Base-by-base conservation (phyloP, 2,797 vertebrate genomes). In the Eulemur rubriventer region DNA sequence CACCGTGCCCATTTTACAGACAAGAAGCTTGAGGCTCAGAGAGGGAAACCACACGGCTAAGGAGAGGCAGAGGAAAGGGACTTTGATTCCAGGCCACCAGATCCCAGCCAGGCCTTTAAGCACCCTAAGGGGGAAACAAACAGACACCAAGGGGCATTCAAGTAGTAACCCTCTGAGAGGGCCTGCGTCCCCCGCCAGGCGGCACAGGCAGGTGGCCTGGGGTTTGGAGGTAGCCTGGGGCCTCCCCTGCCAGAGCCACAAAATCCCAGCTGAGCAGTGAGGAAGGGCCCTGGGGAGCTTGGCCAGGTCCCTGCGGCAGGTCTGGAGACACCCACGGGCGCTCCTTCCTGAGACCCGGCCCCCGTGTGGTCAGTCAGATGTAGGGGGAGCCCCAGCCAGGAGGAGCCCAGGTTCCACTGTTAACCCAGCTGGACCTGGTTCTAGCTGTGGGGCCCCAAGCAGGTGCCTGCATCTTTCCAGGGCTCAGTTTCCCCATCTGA, bases 81-180 rank as follows among this genome's bases (percentile, higher is more conserved):
- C 55, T 43, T 3, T 17, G 63, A 12, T 18, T 35, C 26, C 22
- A 33, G 18, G 76, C n/a, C 33, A 38, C 7, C 33, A 13, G 78
- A 33, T 55, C 86, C 88, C 33, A 33, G 6, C 61, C 0, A 17
- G 24, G 43, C 35, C 41, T 94, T 43, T 43, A 50, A 26, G 28
- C 63, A 7, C 28, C 5, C 10, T 0, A 18, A 14, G 22, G n/a
- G n/a, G 20, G 28, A 16, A 16, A 10, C 0, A 20, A 4, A 38
- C 1, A 43, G 11, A 22, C 20, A 3, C 4, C 4, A 13, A 33
- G 41, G 12, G 26, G 24, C 30, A 63, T 13, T 26, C 16, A 9
- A 1, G 18, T 50, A 35, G 55, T 9, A 61, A 43, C 26, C 33
- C 78, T 69, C 8, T 11, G 28, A 16, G 18, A 55, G 10, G 24